Conservation (phyloP, 2,113 vertebrate species). For the Urocitellus parryii region DNA sequence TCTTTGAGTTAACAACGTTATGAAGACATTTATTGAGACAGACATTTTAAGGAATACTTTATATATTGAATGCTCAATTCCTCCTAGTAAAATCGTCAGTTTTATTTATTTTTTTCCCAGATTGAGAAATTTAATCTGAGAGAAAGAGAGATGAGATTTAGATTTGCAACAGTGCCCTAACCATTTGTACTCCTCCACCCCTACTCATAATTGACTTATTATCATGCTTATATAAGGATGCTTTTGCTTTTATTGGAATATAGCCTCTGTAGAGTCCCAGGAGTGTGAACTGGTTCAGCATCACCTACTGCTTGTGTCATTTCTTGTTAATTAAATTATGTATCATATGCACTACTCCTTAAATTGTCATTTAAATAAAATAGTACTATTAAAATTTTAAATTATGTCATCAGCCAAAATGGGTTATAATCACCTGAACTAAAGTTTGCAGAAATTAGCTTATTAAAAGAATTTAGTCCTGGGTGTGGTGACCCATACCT, state of each 20-base stretch:
- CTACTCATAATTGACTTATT: background rate
- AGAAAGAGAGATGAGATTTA: background rate
- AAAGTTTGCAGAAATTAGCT: background rate
- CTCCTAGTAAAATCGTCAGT: background rate
- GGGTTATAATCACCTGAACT: background rate
- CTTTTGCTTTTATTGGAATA: background rate
- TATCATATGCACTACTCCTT: background rate
- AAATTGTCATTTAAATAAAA: background rate
- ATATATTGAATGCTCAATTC: constrained; percentile 1
- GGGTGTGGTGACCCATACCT: no score
- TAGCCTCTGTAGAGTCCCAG: background rate
- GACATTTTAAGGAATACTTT: background rate
- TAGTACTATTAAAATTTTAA: background rate
- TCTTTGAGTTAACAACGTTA: background rate
- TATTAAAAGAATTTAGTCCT: background rate
- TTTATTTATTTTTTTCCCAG: background rate
- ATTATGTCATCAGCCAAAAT: background rate
- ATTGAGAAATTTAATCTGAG: background rate
- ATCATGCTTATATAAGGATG: background rate
- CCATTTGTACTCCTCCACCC: accelerated
- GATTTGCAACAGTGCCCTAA: background rate
- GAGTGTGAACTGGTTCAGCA: background rate
- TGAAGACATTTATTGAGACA: background rate
- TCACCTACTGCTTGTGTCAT: background rate
- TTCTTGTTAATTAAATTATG: background rate